Conservation (phyloP, 2,113 vertebrate species). For the Narcine bancroftii region DNA sequence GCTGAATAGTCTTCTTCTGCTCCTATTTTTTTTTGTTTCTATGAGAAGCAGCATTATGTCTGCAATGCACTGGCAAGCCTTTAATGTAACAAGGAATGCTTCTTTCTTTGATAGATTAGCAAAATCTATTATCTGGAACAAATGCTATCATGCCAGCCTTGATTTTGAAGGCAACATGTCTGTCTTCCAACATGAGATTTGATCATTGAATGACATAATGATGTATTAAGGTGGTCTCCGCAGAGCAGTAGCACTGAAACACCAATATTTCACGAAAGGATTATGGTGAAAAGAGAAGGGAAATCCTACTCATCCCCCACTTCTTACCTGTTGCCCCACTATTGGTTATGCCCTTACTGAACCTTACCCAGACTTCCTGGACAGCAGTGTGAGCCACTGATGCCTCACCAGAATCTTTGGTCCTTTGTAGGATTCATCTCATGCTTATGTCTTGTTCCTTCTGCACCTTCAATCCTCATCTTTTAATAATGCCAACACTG, state of each 20-base stretch:
- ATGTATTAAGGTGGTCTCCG: neutral
- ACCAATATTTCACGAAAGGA: neutral
- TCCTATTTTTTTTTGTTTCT: too few species aligned
- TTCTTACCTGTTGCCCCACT: neutral
- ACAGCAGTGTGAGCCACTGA: neutral
- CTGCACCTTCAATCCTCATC: neutral
- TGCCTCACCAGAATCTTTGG: neutral
- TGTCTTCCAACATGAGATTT: neutral
- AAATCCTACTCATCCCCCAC: neutral
- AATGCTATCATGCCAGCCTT: neutral
- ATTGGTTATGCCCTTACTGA: neutral
- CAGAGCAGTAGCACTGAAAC: neutral
- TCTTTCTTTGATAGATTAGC: neutral
- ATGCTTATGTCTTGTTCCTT: neutral
- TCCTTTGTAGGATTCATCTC: neutral
- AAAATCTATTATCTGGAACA: neutral
- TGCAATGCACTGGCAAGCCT: neutral
- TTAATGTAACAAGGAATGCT: neutral
- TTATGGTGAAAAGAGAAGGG: neutral
- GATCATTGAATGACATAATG: neutral
- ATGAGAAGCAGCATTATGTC: neutral
- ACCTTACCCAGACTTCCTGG: too few species aligned
- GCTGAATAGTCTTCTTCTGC: too few species aligned
- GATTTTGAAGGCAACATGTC: neutral
- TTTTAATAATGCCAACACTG: neutral